phyloP scores from a whole-genome alignment of 2,797 vertebrate species.

The Sternotherus odoratus region DNA sequence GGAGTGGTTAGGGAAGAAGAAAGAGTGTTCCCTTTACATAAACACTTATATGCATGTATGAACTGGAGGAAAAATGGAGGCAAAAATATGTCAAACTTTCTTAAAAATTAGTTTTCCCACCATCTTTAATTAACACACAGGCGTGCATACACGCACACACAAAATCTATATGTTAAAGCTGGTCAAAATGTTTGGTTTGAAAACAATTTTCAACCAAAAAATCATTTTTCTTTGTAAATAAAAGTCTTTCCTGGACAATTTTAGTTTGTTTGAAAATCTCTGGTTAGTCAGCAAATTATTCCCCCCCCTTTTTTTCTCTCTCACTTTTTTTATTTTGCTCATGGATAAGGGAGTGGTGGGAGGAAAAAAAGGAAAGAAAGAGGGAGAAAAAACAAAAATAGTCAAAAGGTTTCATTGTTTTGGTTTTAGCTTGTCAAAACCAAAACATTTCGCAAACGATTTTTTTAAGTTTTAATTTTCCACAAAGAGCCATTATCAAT shows the following conservation, averaged over 20 bases:
- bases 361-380: neutral
- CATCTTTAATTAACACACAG: accelerated
- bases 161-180: neutral
- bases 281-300: neutral
- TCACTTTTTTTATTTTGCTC: neutral
- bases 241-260: neutral
- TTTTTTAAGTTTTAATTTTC: neutral
- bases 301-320: neutral
- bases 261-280: neutral
- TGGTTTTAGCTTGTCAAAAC: neutral
- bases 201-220: neutral
- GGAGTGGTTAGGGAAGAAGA: neutral
- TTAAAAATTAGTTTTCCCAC: neutral
- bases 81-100: neutral
- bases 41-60: too few species aligned
- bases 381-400: neutral
- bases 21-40: accelerated
- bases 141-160: neutral
- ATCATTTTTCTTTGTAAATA: neutral
- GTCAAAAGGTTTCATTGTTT: neutral
- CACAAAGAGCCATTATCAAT: neutral
- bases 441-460: neutral
- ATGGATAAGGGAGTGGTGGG: neutral
- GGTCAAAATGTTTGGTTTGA: neutral
- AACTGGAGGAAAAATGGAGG: too few species aligned